Base-by-base conservation (phyloP, 2,113 vertebrate species). In the Toxostoma redivivum region DNA sequence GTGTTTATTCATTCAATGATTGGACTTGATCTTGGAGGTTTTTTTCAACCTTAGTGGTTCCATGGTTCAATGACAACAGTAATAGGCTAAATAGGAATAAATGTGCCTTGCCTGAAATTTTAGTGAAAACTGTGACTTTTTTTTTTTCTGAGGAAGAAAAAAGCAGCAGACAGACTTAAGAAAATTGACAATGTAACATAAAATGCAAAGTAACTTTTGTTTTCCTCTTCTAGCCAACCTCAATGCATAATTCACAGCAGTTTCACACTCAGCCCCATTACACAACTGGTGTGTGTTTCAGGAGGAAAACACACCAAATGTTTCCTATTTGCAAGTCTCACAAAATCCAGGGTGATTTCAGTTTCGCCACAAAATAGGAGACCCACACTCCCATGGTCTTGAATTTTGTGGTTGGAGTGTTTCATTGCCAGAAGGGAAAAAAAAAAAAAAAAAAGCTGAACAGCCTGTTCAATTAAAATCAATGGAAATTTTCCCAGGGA, bases 401-500 rank as follows among this genome's bases (percentile, higher is more conserved):
- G 35, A 74, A 50, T 51, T 71, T 82, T 77, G 77, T 77, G n/a
- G 35, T 80, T 92, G 74, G 33, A 89, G 71, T 50, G 7, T 81
- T 86, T 88, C 20, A 27, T 37, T 86, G 85, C 87, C 67, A 37
- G 86, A 67, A 47, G 30, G 24, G 1, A 0, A 1, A 9, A 1
- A 6, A 2, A 4, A 35, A 22, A 73, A 30, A 22, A 25, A 40
- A 28, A 51, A 37, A 11, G 8, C 44, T 66, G 28, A 90, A 77
- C 67, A 93, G 72, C 25, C 85, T 95, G 67, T 92, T 93, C 79
- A 83, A 69, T 90, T 88, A 86, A 95, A 97, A 95, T 94, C 54
- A 90, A 81, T 91, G 95, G 90, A 80, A 90, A 62, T 67, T 83
- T 91, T 95, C 88, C 72, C 69, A 86, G 69, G 69, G 58, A 80